Conservation (phyloP, 2,113 vertebrate genomes). For the Gambusia holbrooki region DNA sequence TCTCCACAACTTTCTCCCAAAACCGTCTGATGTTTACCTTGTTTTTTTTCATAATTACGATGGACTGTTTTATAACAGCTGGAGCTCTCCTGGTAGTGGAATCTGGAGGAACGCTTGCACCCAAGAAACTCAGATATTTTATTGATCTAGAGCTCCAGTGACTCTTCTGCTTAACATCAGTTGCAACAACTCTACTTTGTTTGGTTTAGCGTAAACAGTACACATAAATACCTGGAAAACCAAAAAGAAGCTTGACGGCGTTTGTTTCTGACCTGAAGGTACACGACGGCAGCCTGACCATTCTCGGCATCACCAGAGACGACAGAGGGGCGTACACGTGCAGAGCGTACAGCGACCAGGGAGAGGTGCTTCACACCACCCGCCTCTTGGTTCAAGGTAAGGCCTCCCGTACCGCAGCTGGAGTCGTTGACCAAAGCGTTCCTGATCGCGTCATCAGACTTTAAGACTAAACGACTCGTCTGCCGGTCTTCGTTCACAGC, state of each 20-base stretch:
- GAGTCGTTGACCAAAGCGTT: conserved; percentile 1
- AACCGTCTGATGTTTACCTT: too few species aligned
- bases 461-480: conserved; percentile 4
- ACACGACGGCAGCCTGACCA: conserved; percentile 92
- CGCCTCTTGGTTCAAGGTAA: conserved; percentile 96
- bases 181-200: background rate
- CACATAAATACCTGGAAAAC: background rate
- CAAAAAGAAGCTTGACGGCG: background rate
- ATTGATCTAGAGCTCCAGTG: background rate
- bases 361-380: conserved; percentile 95
- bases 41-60: too few species aligned
- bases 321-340: conserved; percentile 97
- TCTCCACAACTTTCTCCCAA: too few species aligned
- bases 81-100: too few species aligned
- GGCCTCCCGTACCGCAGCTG: conserved; percentile 16
- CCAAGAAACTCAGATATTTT: background rate
- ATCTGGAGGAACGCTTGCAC: background rate
- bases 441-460: background rate
- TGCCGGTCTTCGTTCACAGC: background rate
- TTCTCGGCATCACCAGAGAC: conserved; percentile 88
- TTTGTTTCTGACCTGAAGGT: conserved; percentile 70
- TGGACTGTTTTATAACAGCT: too few species aligned
- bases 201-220: background rate
- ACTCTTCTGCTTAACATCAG: background rate
- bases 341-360: conserved; percentile 95